phyloP scores from a whole-genome alignment of 2,113 vertebrate genomes.

The Catharus minimus region DNA sequence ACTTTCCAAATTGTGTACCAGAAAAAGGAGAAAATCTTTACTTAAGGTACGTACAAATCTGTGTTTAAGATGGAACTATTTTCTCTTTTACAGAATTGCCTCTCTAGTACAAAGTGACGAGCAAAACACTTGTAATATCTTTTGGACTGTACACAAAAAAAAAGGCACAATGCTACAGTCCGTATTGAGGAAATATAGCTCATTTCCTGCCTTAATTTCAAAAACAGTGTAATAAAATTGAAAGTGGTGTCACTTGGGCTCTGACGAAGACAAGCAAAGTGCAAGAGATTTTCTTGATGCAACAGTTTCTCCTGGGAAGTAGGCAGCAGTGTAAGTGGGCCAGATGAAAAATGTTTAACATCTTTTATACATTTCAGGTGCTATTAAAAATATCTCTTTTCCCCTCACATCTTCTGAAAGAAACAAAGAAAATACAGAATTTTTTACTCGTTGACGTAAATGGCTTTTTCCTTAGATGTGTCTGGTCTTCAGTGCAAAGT shows the following conservation, averaged over 20 bases:
- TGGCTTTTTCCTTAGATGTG: background rate
- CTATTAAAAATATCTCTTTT: background rate
- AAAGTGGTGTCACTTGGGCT: fast-evolving
- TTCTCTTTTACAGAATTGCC: background rate
- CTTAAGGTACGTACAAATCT: background rate
- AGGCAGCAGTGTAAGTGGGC: background rate
- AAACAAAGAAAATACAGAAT: background rate
- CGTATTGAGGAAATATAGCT: background rate
- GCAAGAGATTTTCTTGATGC: background rate
- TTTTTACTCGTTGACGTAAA: background rate
- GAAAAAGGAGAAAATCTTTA: background rate
- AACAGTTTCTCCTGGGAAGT: background rate
- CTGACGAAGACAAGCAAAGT: background rate
- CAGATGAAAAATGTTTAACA: background rate
- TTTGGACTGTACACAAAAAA: background rate
- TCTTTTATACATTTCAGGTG: background rate
- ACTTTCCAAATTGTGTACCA: background rate
- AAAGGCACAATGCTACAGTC: background rate
- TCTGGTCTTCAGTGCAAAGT: background rate
- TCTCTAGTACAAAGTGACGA: background rate
- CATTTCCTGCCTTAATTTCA: background rate
- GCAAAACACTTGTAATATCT: background rate
- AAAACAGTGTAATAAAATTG: background rate
- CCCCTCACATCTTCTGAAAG: background rate
- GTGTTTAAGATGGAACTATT: background rate